These are phyloP conservation scores for Alviniconcha marisindica DNA, from an alignment of 1,140 invertebrate species.

Conservation along the genomic window DNA sequence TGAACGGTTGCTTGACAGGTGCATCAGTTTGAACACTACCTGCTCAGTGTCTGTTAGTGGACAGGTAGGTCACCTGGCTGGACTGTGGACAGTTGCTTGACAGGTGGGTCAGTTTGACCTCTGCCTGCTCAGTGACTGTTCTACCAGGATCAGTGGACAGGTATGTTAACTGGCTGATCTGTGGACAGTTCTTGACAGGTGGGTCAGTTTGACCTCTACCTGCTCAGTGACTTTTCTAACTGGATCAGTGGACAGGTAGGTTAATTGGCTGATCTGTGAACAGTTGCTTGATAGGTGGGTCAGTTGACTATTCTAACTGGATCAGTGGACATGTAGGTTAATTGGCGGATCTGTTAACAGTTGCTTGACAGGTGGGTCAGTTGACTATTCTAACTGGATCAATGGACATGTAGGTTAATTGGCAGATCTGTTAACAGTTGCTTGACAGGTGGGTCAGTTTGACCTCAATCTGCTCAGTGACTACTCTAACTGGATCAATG, in stretches of 20 bases:
- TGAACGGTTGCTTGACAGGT: too few relatives aligned
- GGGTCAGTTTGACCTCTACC: slow-evolving; percentile 78
- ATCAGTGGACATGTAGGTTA: slow-evolving; percentile 79
- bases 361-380: too few relatives aligned
- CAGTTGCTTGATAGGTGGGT: too few relatives aligned
- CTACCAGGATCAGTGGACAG: slow-evolving; percentile 80
- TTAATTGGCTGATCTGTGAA: too few relatives aligned
- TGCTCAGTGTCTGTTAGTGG: slow-evolving; percentile 81
- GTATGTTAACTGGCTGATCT: slow-evolving; percentile 79
- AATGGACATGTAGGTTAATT: slow-evolving; percentile 79
- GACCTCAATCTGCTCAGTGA: slow-evolving; percentile 79
- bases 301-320: slow-evolving; percentile 80
- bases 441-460: too few relatives aligned
- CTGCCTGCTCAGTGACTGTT: slow-evolving; percentile 80
- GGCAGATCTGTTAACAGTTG: too few relatives aligned
- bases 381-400: slow-evolving; percentile 80
- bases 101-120: too few relatives aligned
- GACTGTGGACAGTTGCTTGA: too few relatives aligned
- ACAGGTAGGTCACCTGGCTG: slow-evolving; percentile 79
- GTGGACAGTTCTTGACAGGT: too few relatives aligned
- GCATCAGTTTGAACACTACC: slow-evolving; percentile 78
- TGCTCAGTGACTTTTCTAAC: slow-evolving; percentile 80
- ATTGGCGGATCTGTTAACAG: too few relatives aligned
- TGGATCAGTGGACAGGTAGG: too few relatives aligned
- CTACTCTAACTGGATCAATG: slow-evolving; percentile 80